These are phyloP conservation scores for Planococcus citri DNA, from an alignment of 1,140 invertebrate species.

Conservation along the genomic window DNA sequence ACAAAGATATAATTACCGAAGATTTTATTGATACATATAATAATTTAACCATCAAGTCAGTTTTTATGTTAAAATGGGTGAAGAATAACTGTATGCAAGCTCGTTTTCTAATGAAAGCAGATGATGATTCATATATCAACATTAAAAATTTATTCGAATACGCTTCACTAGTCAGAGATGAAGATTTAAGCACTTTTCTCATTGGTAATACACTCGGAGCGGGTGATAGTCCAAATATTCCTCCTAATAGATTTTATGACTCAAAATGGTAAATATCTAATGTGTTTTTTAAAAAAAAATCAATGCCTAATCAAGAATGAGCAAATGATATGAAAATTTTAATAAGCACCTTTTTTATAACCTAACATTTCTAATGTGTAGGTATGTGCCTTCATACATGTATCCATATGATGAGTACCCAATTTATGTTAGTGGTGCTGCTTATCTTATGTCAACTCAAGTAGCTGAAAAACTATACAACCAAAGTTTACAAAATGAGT, in stretches of 20 bases:
- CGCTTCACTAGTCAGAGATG: background rate
- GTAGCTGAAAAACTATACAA: constrained; percentile 52
- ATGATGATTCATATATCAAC: constrained; percentile 76
- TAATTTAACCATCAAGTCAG: constrained; percentile 81
- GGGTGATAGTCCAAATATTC: too few relatives aligned
- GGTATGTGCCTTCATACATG: constrained; percentile 61
- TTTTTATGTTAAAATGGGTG: constrained; percentile 76
- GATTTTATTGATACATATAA: constrained; percentile 80
- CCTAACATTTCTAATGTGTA: background rate
- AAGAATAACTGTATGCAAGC: constrained; percentile 46
- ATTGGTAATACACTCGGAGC: background rate
- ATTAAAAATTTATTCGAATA: constrained; percentile 44
- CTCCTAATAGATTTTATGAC: background rate
- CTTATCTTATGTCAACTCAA: constrained; percentile 61
- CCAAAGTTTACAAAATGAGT: constrained; percentile 49
- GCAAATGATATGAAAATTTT: too few relatives aligned
- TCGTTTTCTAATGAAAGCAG: constrained; percentile 64
- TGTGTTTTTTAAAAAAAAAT: too few relatives aligned
- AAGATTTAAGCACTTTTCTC: background rate
- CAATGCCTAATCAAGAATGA: too few relatives aligned
- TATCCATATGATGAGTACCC: constrained; percentile 59
- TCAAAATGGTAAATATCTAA: background rate
- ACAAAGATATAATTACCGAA: constrained; percentile 81
- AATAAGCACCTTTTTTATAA: too few relatives aligned
- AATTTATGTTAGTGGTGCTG: constrained; percentile 70